phyloP scores from a whole-genome alignment of 2,888 invertebrate species.

The Ennomos quercinarius region DNA sequence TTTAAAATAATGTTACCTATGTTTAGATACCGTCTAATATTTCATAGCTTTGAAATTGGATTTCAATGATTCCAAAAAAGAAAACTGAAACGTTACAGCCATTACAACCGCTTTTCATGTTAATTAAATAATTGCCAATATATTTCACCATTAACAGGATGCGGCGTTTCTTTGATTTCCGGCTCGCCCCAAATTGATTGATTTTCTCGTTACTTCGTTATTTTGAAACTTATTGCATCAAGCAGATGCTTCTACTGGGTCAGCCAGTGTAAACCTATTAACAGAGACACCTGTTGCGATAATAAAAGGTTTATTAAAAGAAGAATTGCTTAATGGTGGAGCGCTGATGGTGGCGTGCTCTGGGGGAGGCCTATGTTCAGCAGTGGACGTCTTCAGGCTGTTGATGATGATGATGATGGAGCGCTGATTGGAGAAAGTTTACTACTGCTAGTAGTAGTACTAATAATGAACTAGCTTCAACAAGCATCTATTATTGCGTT shows the following conservation, averaged over 20 bases:
- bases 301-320: conserved; percentile 2
- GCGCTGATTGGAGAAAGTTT: background rate
- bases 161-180: conserved; percentile 27
- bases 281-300: conserved; percentile 31
- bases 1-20: too few relatives aligned
- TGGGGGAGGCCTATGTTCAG: too few relatives aligned
- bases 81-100: too few relatives aligned
- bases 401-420: too few relatives aligned
- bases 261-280: conserved; percentile 42
- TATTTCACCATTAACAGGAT: conserved; percentile 1
- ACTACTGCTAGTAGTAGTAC: too few relatives aligned
- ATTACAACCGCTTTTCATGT: background rate
- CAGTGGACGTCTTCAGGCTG: too few relatives aligned
- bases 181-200: conserved; percentile 30
- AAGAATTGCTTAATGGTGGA: conserved; percentile 1
- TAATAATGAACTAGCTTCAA: too few relatives aligned
- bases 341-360: too few relatives aligned
- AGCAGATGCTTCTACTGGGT: conserved; percentile 62
- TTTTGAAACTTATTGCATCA: conserved; percentile 37
- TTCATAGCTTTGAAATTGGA: too few relatives aligned
- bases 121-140: conserved; percentile 3
- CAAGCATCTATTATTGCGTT: too few relatives aligned
- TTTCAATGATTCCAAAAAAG: too few relatives aligned
- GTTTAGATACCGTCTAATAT: too few relatives aligned
- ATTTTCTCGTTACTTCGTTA: conserved; percentile 39